phyloP scores from a whole-genome alignment of 2,113 vertebrate species.

The Phalacrocorax aristotelis region DNA sequence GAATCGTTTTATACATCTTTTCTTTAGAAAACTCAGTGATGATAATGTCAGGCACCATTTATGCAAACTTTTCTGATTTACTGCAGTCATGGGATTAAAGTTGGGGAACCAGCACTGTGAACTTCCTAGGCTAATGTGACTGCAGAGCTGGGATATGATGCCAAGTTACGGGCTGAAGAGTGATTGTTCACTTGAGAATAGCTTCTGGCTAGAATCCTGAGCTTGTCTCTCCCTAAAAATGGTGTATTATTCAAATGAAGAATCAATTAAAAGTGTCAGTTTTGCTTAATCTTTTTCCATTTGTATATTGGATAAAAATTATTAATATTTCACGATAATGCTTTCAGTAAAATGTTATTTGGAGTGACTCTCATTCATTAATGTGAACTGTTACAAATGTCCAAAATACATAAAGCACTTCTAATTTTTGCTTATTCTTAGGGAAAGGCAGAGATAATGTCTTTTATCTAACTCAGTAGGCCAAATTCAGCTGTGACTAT shows the following conservation, averaged over 20 bases:
- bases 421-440: not conserved
- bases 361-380: not conserved
- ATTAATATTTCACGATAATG: not conserved
- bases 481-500: not conserved
- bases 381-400: not conserved
- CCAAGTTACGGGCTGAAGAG: not conserved
- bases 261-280: not conserved
- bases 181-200: not conserved
- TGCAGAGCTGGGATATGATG: not conserved
- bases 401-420: not conserved
- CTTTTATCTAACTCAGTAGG: not conserved
- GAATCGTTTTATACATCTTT: not conserved
- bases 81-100: not conserved
- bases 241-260: not conserved
- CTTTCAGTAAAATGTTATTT: not conserved
- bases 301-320: not conserved
- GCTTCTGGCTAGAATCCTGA: not conserved
- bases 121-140: not conserved
- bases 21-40: not conserved
- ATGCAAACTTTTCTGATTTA: not conserved
- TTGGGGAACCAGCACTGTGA: not conserved
- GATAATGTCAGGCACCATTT: not conserved
- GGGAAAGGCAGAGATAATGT: not conserved
- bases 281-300: not conserved
- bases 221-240: not conserved